These are phyloP conservation scores for Atrichornis clamosus DNA, from an alignment of 2,113 vertebrate species.

Conservation along the genomic window DNA sequence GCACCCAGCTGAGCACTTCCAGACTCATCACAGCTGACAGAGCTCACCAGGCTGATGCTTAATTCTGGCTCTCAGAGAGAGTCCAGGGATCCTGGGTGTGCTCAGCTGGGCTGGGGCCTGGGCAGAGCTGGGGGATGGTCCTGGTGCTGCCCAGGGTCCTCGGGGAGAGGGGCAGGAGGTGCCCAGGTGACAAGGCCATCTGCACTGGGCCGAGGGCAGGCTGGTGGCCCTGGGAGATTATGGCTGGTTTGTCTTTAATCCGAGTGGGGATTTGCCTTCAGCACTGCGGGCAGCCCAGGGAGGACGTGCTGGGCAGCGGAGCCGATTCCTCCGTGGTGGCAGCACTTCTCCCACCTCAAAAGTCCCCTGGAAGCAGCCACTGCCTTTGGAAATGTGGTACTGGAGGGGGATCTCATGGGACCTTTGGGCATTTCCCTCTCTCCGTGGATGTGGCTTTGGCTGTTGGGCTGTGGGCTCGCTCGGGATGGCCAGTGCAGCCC, in stretches of 20 bases:
- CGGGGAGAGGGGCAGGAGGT: neutral
- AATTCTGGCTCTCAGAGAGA: fast-evolving
- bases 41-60: neutral
- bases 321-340: neutral
- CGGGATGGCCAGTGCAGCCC: fast-evolving
- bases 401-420: neutral
- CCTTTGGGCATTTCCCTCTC: neutral
- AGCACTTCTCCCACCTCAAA: fast-evolving
- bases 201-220: neutral
- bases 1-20: neutral
- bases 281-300: neutral
- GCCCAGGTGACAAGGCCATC: neutral
- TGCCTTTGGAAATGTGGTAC: neutral
- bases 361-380: neutral
- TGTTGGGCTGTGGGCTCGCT: neutral
- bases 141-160: neutral
- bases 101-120: neutral
- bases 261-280: slow-evolving; percentile 7
- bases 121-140: neutral
- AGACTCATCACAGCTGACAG: neutral
- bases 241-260: slow-evolving; percentile 19
- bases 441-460: neutral
- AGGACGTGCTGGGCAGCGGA: fast-evolving
- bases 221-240: neutral
- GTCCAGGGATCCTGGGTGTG: fast-evolving